A percentile compares a stretch with the other conserved stretches of the same genome.
Evolutionary conservation across 2,797 vertebrate species (phyloP).

Genomic region (Microchirus variegatus): DNA sequence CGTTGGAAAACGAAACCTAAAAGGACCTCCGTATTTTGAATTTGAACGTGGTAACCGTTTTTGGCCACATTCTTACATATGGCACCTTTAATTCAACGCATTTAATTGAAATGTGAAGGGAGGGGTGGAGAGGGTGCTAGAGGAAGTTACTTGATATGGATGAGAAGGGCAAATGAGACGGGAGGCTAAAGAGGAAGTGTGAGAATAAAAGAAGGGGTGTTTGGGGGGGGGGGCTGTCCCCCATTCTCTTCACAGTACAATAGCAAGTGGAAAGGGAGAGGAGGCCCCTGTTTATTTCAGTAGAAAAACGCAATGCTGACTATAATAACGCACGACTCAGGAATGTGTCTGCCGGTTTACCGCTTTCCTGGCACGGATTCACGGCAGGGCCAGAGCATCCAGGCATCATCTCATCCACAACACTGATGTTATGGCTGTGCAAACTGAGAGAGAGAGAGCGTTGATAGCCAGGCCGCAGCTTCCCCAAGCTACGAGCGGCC

Average conservation of each 20-base stretch:
- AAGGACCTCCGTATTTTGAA: no score
- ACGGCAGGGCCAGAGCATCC: constrained; percentile 28
- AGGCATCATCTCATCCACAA: constrained; percentile 10
- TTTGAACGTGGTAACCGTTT: no score
- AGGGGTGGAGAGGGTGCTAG: not conserved
- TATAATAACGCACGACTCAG: constrained; percentile 50
- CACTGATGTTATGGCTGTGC: constrained; percentile 60
- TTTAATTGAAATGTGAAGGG: constrained; percentile 50
- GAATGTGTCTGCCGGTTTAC: constrained; percentile 64
- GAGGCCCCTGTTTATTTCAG: constrained; percentile 43
- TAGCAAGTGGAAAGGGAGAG: constrained; percentile 35
- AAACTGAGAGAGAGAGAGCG: constrained; percentile 31
- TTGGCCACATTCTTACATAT: no score
- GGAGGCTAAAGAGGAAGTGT: constrained; percentile 38
- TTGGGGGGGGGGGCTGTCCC: constrained; percentile 17
- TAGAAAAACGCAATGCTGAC: constrained; percentile 55
- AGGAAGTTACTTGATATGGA: constrained; percentile 44
- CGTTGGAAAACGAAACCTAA: no score
- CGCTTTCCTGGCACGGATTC: constrained; percentile 24
- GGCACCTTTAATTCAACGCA: constrained; percentile 1
- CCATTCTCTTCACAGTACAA: constrained; percentile 33
- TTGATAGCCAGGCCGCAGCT: constrained; percentile 42
- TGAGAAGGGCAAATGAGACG: constrained; percentile 39
- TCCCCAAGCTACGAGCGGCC: constrained; percentile 4
- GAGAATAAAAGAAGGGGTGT: constrained; percentile 31